Evolutionary conservation across 2,888 invertebrate species (phyloP), one percentile per base, ranked within the genome.

Genomic region (Unio pictorum): DNA sequence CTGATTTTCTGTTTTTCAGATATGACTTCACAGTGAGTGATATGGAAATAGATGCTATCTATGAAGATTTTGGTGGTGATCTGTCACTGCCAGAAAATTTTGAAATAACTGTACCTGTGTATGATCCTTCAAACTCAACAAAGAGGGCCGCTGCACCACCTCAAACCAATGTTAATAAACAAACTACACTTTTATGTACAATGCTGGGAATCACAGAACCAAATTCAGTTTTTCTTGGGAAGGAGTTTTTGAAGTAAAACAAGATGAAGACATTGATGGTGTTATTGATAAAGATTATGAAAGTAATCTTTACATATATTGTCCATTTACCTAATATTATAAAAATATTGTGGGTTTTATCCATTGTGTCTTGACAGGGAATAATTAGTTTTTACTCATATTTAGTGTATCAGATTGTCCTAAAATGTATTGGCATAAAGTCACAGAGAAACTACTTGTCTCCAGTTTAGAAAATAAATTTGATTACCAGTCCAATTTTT

Each of bases 131-230:
- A 34, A 64, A 69, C 54, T 69, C 74, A 5, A 74, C 70, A 68
- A 74, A 74, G 11, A 55, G 70, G 6, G 61, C 66, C 30, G 68
- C 69, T 1, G 73, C 72, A 18, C 59, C 75, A 3, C 80, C 81
- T n/a, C 54, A 72, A 62, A 74, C 74, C 11, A 65, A 68, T 28
- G 74, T 88, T 26, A 92, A 92, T 84, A 91, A 91, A 1, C 92
- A 92, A 79, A 92, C 92, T 3, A 88, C 86, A 6, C 81, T 87
- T 20, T 87, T 92, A 66, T 92, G 92, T 85, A 86, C 89, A 34
- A 90, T 90, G 85, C 82, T 92, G 58, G 93, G 93, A 0, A 93
- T 98, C 69, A 94, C 95, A 87, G 96, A 98, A 91, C 97, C 97
- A 0, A 86, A 86, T 71, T 85, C 88, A 15, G 84, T 84, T 11